Evolutionary conservation across 2,888 invertebrate genomes (phyloP), one percentile per base, ranked within the genome.

Genomic region (Lasius fuliginosus): DNA sequence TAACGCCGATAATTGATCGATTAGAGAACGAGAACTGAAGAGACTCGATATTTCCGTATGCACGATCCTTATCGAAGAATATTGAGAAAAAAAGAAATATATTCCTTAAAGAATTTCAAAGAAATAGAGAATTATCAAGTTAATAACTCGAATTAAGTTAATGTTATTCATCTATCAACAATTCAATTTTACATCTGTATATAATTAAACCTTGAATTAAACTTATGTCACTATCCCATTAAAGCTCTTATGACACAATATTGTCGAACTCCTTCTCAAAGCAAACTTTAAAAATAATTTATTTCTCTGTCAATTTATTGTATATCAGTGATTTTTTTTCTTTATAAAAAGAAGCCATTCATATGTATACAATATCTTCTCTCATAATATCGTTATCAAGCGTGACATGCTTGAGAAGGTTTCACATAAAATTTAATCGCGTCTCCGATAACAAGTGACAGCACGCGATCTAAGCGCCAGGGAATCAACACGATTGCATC

Each of bases 401-500:
- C 27, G 42, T 27, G 40, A 18, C 40, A n/a, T 49, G 46, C 12
- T 49, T 23, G 60, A 81, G 82, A 82, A 86, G 84, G 40, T 71
- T 58, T 73, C 53, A 18, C 23, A 60, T 62, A 76, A 64, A 67
- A 64, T 15, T 75, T 69, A 79, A 88, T 86, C 86, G 42, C 49
- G 68, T 82, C 68, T 73, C 1, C n/a, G 71, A 71, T 79, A 85
- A 89, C 88, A 84, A 85, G 56, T 40, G 40, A 69, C 65, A 60
- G 49, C 67, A 71, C 67, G 87, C 86, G 83, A 89, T 89, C 83
- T 82, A 88, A 86, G 85, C 85, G 86, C 77, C 86, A 36, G 75
- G 64, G 56, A 76, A 73, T 84, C 71, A 64, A 65, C 56, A 60
- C 60, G 49, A 69, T 68, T 46, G 40, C 18, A 58, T 18, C 30